These are phyloP conservation scores for Periphyllus acericola DNA, from an alignment of 2,888 invertebrate genomes.

Conservation along the genomic window DNA sequence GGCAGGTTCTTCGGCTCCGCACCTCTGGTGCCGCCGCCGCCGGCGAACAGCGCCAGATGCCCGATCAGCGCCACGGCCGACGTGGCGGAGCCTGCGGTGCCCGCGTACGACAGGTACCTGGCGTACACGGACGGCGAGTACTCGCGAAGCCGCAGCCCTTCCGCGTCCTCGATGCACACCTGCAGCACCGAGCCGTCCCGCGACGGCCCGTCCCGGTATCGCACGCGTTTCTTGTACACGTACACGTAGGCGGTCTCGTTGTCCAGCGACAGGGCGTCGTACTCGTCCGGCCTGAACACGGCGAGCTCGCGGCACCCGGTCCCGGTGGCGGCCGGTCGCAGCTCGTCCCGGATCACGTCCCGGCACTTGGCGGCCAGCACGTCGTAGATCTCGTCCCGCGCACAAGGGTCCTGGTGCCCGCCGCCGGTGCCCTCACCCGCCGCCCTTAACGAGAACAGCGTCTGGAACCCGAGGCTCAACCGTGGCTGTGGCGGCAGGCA, in stretches of 20 bases:
- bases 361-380: constrained; percentile 68
- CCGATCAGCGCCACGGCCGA: constrained; percentile 69
- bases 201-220: not conserved
- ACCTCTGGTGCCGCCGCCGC: constrained; percentile 54
- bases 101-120: constrained; percentile 23
- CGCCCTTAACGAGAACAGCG: not conserved
- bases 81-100: constrained; percentile 64
- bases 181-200: not conserved
- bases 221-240: constrained; percentile 52
- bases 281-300: constrained; percentile 65
- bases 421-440: not conserved
- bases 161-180: constrained; percentile 30
- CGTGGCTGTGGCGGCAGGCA: constrained; percentile 63
- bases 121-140: not conserved
- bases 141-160: not conserved
- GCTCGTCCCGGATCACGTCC: constrained; percentile 66
- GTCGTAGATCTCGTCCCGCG: constrained; percentile 68
- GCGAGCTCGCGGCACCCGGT: constrained; percentile 65
- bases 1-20: constrained; percentile 69
- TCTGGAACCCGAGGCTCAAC: constrained; percentile 20
- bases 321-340: constrained; percentile 39
- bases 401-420: constrained; percentile 63
- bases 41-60: constrained; percentile 68
- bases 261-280: constrained; percentile 64
- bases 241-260: constrained; percentile 67